A percentile compares a stretch with the other conserved stretches of the same genome.
phyloP scores from a whole-genome alignment of 1,140 invertebrate genomes.

The Zaprionus ghesquierei region DNA sequence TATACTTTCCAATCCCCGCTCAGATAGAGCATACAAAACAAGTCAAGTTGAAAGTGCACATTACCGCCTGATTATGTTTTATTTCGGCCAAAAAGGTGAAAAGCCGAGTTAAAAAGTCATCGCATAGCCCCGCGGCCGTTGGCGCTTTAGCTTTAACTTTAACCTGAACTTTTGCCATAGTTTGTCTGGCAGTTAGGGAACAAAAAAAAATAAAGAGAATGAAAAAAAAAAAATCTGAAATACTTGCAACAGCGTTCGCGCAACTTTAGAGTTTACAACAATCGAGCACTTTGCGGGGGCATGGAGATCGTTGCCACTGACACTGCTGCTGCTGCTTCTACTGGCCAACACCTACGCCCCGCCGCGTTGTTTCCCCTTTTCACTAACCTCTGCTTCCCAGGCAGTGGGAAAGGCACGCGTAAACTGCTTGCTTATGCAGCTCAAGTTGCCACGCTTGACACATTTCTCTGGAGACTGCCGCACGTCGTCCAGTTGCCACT shows the following conservation, averaged over 20 bases:
- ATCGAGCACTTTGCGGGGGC: conserved; percentile 26
- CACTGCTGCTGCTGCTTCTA: too few species aligned
- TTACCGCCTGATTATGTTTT: conserved; percentile 3
- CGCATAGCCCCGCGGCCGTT: conserved; percentile 42
- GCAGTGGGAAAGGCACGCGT: conserved; percentile 26
- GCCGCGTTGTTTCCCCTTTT: too few species aligned
- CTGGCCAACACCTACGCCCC: conserved; percentile 9
- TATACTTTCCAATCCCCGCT: background rate
- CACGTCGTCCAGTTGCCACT: conserved; percentile 48
- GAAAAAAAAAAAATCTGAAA: conserved; percentile 19
- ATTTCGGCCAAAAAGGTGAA: conserved; percentile 48
- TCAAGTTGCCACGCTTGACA: conserved; percentile 76
- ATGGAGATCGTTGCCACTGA: background rate
- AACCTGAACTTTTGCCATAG: conserved; percentile 57
- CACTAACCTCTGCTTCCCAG: too few species aligned
- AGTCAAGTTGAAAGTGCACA: background rate
- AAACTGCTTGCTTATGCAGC: conserved; percentile 71
- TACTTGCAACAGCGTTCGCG: conserved; percentile 15
- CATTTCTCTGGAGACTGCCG: conserved; percentile 68
- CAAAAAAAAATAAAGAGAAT: background rate
- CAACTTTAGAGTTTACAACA: conserved; percentile 60
- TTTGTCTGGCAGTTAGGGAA: conserved; percentile 16
- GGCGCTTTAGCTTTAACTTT: conserved; percentile 47
- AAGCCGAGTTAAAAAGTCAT: conserved; percentile 53
- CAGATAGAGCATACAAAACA: background rate